Conservation (phyloP, 1,140 invertebrate genomes). For the Cherax quadricarinatus region DNA sequence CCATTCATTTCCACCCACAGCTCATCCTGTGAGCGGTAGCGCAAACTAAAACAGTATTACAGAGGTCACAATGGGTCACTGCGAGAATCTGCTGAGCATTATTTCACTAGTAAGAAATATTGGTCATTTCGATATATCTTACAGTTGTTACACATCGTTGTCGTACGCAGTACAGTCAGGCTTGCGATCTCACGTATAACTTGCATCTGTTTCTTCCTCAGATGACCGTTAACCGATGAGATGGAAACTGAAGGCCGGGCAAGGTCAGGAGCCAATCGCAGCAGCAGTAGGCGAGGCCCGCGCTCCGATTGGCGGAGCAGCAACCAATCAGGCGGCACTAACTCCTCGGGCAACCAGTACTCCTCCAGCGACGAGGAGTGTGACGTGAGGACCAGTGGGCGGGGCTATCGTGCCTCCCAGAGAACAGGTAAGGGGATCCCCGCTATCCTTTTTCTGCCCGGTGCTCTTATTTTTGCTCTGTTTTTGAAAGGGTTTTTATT, state of each 20-base stretch:
- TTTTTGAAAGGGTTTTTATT: neutral
- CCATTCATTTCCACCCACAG: no score
- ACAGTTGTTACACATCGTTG: no score
- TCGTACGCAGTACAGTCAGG: no score
- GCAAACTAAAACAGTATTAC: no score
- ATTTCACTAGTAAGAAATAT: no score
- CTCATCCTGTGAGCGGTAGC: no score
- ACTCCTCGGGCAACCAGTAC: conserved; percentile 62
- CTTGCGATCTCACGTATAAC: neutral
- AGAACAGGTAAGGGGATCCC: conserved; percentile 47
- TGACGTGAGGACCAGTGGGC: conserved; percentile 57
- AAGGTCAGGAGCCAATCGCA: conserved; percentile 61
- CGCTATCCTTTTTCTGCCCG: neutral
- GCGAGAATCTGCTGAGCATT: no score
- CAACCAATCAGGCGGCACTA: conserved; percentile 64
- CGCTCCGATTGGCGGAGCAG: conserved; percentile 66
- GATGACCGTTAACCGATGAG: conserved; percentile 58
- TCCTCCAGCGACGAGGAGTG: conserved; percentile 62
- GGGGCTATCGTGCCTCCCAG: conserved; percentile 49
- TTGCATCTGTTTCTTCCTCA: neutral
- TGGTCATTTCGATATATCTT: no score
- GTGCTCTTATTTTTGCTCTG: neutral
- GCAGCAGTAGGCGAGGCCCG: conserved; percentile 59
- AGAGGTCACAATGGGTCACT: no score
- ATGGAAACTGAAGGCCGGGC: conserved; percentile 63